Conservation (phyloP, 2,113 vertebrate genomes). For the Meriones unguiculatus region DNA sequence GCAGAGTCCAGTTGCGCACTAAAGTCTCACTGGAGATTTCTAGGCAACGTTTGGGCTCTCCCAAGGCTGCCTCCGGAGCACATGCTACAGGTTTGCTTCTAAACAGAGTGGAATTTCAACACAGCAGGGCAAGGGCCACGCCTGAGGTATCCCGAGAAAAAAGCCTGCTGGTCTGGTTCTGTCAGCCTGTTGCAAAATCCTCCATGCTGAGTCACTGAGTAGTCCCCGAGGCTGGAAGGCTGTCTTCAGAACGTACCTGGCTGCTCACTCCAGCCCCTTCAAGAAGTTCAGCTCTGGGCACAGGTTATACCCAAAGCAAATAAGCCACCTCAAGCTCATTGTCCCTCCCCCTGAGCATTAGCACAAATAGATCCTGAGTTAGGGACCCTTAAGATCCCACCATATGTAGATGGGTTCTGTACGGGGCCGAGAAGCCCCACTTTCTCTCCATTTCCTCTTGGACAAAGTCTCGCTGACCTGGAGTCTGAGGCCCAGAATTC, state of each 20-base stretch:
- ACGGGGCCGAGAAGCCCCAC: background rate
- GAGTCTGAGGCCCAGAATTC: background rate
- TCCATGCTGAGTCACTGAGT: conserved; percentile 62
- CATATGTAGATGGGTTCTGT: background rate
- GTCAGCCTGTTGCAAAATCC: conserved; percentile 62
- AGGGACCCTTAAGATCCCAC: background rate
- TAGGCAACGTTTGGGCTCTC: conserved; percentile 30
- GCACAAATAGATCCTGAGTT: background rate
- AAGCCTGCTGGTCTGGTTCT: conserved; percentile 71
- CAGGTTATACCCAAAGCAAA: conserved; percentile 25
- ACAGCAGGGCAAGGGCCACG: background rate
- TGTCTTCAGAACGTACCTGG: conserved; percentile 59
- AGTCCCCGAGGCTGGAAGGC: background rate
- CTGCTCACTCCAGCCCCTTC: background rate
- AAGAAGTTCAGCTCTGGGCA: conserved; percentile 34
- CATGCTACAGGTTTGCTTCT: conserved; percentile 7
- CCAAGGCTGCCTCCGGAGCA: background rate
- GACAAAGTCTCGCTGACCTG: background rate
- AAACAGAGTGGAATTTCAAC: conserved; percentile 57
- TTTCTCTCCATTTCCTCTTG: background rate
- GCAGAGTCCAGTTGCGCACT: background rate
- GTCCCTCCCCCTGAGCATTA: background rate
- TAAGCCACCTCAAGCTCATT: background rate
- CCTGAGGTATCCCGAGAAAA: conserved; percentile 63
- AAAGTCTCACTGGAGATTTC: conserved; percentile 47